These are phyloP conservation scores for Ligdia adustata DNA, from an alignment of 2,888 invertebrate genomes.

Conservation along the genomic window DNA sequence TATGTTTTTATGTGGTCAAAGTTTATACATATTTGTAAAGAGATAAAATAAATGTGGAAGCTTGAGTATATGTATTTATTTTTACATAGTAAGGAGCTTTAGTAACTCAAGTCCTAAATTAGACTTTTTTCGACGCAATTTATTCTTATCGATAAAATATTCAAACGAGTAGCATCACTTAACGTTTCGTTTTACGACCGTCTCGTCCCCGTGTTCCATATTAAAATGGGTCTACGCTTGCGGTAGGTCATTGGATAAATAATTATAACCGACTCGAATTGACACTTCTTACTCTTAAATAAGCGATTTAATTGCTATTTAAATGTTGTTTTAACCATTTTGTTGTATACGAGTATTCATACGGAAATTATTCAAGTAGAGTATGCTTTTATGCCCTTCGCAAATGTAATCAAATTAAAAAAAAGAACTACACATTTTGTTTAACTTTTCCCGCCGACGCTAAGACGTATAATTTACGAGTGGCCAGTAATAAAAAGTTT, in stretches of 20 bases:
- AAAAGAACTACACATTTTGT: conserved; percentile 33
- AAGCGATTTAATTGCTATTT: conserved; percentile 15
- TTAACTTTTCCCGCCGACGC: conserved; percentile 55
- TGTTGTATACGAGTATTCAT: conserved; percentile 4
- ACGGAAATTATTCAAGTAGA: conserved; percentile 3
- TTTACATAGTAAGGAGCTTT: too few relatives aligned
- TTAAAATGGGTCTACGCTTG: conserved; percentile 74
- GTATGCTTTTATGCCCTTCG: conserved; percentile 4
- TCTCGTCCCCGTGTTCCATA: conserved; percentile 75
- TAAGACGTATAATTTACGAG: conserved; percentile 78
- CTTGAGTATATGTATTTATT: too few relatives aligned
- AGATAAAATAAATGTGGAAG: too few relatives aligned
- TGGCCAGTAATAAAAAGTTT: conserved; percentile 77
- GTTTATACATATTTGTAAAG: too few relatives aligned
- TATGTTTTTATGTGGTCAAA: too few relatives aligned
- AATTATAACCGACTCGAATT: conserved; percentile 28
- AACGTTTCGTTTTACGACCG: conserved; percentile 70
- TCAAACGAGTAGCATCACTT: conserved; percentile 52
- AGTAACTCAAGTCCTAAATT: too few relatives aligned
- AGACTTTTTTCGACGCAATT: too few relatives aligned
- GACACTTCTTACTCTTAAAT: conserved; percentile 11
- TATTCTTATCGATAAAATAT: conserved; percentile 26
- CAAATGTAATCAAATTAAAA: conserved; percentile 7
- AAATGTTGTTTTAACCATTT: conserved; percentile 13
- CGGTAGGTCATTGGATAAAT: conserved; percentile 73